Base-by-base conservation (phyloP, 2,888 invertebrate species). In the Acronicta psi region DNA sequence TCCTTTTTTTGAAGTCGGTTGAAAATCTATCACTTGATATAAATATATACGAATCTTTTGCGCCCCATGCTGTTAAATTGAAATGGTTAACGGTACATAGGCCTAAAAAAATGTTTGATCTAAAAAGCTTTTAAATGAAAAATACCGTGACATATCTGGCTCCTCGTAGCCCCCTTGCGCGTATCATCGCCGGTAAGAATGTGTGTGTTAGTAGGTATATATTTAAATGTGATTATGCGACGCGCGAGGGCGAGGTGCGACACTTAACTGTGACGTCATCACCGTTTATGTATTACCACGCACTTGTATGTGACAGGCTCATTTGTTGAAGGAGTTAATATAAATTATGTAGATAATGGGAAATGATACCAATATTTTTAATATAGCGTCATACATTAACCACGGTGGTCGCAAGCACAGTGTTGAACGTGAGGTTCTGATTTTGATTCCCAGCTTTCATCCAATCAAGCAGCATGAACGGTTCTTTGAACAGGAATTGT, bases 181-280 rank as follows among this genome's bases (percentile, higher is more conserved):
- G 31, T 45, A 41, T 45, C 10, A 40, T 44, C 18, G 13, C 23
- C 34, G 17, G 34, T 6, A 34, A 29, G 14, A 20, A 36, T 31
- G 29, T 40, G n/a, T 34, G n/a, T n/a, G n/a, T n/a, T n/a, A n/a
- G n/a, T n/a, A n/a, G n/a, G n/a, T n/a, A 0, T 44, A 55, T 61
- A 44, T 52, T 34, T 40, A 52, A 52, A 63, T 63, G 20, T 34
- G 34, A n/a, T n/a, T n/a, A n/a, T n/a, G n/a, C n/a, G n/a, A n/a
- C n/a, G 34, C 34, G 7, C 34, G n/a, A 4, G 34, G 34, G 34
- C 6, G 13, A 6, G 34, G 34, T n/a, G 31, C 20, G 34, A 6
- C 34, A 34, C 34, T 34, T 34, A 34, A 34, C n/a, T n/a, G 34
- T 34, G 34, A 34, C 34, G 34, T 34, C 34, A 34, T 34, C n/a